phyloP scores from a whole-genome alignment of 2,797 vertebrate genomes.

The Prunella strophiata region DNA sequence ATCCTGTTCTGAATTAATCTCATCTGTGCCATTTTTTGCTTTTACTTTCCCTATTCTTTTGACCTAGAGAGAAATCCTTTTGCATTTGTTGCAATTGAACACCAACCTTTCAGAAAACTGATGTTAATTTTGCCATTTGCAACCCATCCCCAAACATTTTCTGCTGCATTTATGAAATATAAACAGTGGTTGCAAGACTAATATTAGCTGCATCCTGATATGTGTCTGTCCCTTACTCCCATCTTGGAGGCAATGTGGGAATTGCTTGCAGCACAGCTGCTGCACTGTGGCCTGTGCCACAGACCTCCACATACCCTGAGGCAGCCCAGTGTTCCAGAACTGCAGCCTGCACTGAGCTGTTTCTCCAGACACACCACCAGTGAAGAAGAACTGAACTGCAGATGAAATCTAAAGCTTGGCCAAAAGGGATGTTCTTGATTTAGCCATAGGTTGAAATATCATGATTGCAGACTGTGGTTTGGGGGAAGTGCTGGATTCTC shows the following conservation, averaged over 20 bases:
- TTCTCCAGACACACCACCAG: neutral
- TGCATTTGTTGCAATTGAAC: neutral
- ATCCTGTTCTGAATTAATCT: neutral
- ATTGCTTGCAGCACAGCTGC: neutral
- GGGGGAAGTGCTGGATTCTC: neutral
- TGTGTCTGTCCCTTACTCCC: neutral
- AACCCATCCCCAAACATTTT: neutral
- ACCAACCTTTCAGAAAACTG: neutral
- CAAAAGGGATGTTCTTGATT: neutral
- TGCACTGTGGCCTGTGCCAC: rapidly evolving
- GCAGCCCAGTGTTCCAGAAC: neutral
- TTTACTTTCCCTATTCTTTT: neutral
- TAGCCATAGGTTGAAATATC: neutral
- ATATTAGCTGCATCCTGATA: neutral
- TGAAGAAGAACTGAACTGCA: neutral
- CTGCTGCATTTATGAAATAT: neutral
- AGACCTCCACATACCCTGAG: neutral
- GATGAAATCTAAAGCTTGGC: neutral
- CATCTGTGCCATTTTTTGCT: neutral
- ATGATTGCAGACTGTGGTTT: neutral
- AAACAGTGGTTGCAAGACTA: neutral
- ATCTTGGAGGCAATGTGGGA: neutral
- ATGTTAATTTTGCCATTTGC: neutral
- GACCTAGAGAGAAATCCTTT: neutral
- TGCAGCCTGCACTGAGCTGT: neutral